Percentiles rank a stretch among this genome's conserved stretches.
phyloP scores from a whole-genome alignment of 2,888 invertebrate species.

The Ditula angustiorana region DNA sequence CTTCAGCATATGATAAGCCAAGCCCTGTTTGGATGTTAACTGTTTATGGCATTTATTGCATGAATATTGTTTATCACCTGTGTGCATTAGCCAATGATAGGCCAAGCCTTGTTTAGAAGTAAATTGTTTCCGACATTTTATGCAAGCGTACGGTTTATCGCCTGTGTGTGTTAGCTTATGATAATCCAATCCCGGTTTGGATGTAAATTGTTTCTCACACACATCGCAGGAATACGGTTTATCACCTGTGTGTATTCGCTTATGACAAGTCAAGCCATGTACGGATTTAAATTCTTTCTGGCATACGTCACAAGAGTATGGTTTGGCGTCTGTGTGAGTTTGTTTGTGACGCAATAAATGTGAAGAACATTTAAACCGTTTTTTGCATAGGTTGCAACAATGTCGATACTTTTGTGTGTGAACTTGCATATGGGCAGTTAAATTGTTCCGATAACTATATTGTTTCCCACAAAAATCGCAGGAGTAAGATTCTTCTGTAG shows the following conservation, averaged over 20 bases:
- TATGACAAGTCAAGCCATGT: not conserved
- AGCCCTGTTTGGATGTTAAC: not conserved
- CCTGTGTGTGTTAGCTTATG: not conserved
- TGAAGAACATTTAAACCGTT: not conserved
- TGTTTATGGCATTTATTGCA: not conserved
- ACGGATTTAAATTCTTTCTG: too few species aligned
- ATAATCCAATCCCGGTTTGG: not conserved
- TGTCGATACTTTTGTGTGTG: not conserved
- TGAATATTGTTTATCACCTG: not conserved
- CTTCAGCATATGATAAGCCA: not conserved
- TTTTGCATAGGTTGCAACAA: not conserved
- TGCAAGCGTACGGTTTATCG: not conserved
- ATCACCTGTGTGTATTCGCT: not conserved
- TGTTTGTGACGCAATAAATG: not conserved
- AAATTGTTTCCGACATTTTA: not conserved
- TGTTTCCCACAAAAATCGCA: too few species aligned
- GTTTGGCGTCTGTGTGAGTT: not conserved
- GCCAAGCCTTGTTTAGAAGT: too few species aligned
- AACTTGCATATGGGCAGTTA: not conserved
- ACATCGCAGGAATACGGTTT: not conserved
- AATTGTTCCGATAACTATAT: too few species aligned
- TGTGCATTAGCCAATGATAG: not conserved
- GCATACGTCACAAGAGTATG: not conserved
- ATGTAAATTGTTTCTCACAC: not conserved
- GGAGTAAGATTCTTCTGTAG: too few species aligned